phyloP scores from a whole-genome alignment of 2,113 vertebrate genomes.

The Pachycephala philippinensis region DNA sequence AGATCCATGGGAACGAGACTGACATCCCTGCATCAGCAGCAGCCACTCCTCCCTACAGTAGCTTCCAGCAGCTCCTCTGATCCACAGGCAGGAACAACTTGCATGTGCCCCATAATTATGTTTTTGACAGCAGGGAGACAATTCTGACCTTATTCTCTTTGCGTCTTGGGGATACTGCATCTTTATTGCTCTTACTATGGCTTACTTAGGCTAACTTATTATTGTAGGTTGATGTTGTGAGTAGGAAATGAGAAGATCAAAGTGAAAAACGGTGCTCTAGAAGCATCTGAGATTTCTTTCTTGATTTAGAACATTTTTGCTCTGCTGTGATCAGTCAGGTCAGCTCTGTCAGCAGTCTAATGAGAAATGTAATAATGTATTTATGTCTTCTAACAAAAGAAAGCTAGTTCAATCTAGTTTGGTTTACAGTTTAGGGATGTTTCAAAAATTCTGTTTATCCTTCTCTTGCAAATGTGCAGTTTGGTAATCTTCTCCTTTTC shows the following conservation, averaged over 20 bases:
- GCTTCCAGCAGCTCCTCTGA: background rate
- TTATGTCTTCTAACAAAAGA: background rate
- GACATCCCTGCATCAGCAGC: background rate
- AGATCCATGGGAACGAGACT: background rate
- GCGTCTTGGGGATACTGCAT: background rate
- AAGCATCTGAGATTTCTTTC: background rate
- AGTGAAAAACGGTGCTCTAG: background rate
- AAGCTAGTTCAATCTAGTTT: background rate
- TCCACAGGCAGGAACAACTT: background rate
- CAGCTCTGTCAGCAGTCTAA: background rate
- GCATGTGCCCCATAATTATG: background rate
- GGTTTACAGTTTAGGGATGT: background rate
- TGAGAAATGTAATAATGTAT: background rate
- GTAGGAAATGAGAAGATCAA: background rate
- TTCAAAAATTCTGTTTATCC: slow-evolving; percentile 15
- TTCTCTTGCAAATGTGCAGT: background rate
- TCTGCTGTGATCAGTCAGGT: background rate
- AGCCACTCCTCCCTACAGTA: background rate
- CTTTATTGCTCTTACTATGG: background rate
- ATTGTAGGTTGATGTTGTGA: background rate
- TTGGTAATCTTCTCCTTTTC: background rate
- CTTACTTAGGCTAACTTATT: background rate
- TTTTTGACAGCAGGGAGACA: background rate
- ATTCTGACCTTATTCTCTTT: background rate
- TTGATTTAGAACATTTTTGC: background rate